Evolutionary conservation across 1,140 invertebrate genomes (phyloP).

Genomic region (Cataglyphis hispanica): DNA sequence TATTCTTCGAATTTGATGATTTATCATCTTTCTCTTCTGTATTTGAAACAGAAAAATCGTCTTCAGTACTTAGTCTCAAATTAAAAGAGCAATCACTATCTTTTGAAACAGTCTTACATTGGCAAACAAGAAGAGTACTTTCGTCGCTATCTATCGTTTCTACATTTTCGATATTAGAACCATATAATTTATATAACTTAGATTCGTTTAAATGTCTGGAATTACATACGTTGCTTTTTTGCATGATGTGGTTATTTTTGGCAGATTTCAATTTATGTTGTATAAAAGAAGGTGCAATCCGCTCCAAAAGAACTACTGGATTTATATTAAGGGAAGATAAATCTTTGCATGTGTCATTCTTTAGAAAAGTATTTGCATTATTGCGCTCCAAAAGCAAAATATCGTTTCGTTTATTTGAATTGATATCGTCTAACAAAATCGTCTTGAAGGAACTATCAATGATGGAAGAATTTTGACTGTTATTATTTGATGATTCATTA

Average conservation of each 20-base stretch:
- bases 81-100: not conserved
- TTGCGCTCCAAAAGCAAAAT: not conserved
- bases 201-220: not conserved
- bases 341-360: not conserved
- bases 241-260: not conserved
- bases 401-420: not conserved
- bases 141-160: conserved; percentile 56
- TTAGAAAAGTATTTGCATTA: not conserved
- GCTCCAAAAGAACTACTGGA: conserved; percentile 21
- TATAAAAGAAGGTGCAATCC: not conserved
- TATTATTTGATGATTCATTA: not conserved
- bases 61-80: not conserved
- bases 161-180: not conserved
- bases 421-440: not conserved
- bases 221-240: not conserved
- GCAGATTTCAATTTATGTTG: not conserved
- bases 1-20: not conserved
- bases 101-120: conserved; percentile 34
- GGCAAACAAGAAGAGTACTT: conserved; percentile 69
- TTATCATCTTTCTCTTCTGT: not conserved
- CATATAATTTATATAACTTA: not conserved
- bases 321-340: conserved; percentile 1
- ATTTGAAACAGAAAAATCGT: not conserved
- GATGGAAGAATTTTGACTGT: not conserved
- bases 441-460: not conserved